Conservation (phyloP, 2,797 vertebrate genomes). For the Acipenser ruthenus region DNA sequence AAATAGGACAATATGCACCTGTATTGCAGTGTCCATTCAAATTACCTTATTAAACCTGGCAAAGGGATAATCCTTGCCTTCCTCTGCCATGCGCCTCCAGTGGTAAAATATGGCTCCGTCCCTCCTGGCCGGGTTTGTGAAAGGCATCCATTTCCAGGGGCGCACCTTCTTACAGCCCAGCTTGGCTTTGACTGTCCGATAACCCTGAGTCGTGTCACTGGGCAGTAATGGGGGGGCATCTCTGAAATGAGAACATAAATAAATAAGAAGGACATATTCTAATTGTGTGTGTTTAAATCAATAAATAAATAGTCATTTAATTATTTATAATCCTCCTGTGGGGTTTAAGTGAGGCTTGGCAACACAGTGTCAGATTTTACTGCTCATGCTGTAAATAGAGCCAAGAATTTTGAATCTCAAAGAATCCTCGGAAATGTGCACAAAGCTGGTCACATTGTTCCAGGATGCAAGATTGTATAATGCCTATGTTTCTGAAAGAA, state of each 20-base stretch:
- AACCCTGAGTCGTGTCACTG: conserved; percentile 95
- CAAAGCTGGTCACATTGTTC: too few species aligned
- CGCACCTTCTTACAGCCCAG: conserved; percentile 94
- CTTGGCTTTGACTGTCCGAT: conserved; percentile 95
- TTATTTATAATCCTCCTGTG: too few species aligned
- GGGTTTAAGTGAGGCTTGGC: too few species aligned
- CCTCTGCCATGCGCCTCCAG: conserved; percentile 91
- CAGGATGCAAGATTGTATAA: too few species aligned
- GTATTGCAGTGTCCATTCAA: background rate
- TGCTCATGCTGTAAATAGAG: too few species aligned
- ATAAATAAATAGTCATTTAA: too few species aligned
- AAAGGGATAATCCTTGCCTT: conserved; percentile 96
- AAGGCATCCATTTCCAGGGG: conserved; percentile 99
- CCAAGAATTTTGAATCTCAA: background rate
- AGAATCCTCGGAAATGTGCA: background rate
- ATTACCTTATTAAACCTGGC: conserved; percentile 93
- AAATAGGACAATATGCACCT: too few species aligned
- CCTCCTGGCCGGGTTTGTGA: conserved; percentile 90
- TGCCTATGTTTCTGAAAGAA: too few species aligned
- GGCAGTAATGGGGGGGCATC: conserved; percentile 91
- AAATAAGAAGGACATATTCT: too few species aligned
- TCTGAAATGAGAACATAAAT: conserved; percentile 41
- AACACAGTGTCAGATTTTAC: too few species aligned
- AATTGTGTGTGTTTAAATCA: too few species aligned
- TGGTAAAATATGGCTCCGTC: conserved; percentile 97